Percentiles rank a stretch among this genome's conserved stretches.
These are phyloP conservation scores for Plemyria rubiginata DNA, from an alignment of 2,888 invertebrate genomes.

Conservation along the genomic window DNA sequence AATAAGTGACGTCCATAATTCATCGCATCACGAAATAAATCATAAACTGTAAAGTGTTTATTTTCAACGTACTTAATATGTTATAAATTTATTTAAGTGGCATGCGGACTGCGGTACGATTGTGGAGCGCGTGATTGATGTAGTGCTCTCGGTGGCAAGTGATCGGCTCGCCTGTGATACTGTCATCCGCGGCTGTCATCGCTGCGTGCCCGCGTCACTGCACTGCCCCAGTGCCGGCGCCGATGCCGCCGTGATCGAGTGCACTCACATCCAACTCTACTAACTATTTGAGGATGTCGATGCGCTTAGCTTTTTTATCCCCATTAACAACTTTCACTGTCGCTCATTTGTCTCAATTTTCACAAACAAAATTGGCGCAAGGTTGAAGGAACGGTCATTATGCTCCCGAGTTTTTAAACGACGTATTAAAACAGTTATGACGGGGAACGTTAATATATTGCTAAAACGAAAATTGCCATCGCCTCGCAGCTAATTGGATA, in stretches of 20 bases:
- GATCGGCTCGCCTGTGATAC: slow-evolving; percentile 72
- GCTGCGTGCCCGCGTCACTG: slow-evolving; percentile 44
- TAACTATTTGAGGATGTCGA: slow-evolving; percentile 59
- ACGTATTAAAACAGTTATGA: slow-evolving; percentile 37
- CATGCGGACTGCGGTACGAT: slow-evolving; percentile 70
- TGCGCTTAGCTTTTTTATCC: slow-evolving; percentile 61
- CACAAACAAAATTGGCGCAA: slow-evolving; percentile 7
- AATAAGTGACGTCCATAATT: slow-evolving; percentile 78
- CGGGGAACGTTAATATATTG: slow-evolving; percentile 42
- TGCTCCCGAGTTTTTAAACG: slow-evolving; percentile 32
- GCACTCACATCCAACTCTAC: slow-evolving; percentile 39
- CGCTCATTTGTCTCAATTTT: slow-evolving; percentile 12
- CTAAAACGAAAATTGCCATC: slow-evolving; percentile 50
- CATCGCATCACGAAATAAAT: slow-evolving; percentile 81
- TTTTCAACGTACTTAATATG: slow-evolving; percentile 83
- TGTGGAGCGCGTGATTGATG: slow-evolving; percentile 80
- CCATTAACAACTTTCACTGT: slow-evolving; percentile 10
- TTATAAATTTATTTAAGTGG: slow-evolving; percentile 85
- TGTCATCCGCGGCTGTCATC: slow-evolving; percentile 63
- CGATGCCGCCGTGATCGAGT: slow-evolving; percentile 36
- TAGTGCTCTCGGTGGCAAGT: slow-evolving; percentile 70
- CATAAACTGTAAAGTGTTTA: slow-evolving; percentile 83
- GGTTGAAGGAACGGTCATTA: slow-evolving; percentile 13
- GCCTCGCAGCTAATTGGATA: slow-evolving; percentile 50
- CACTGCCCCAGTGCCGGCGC: slow-evolving; percentile 48